Base-by-base conservation (phyloP, 2,797 vertebrate genomes). In the Propithecus perrieri region DNA sequence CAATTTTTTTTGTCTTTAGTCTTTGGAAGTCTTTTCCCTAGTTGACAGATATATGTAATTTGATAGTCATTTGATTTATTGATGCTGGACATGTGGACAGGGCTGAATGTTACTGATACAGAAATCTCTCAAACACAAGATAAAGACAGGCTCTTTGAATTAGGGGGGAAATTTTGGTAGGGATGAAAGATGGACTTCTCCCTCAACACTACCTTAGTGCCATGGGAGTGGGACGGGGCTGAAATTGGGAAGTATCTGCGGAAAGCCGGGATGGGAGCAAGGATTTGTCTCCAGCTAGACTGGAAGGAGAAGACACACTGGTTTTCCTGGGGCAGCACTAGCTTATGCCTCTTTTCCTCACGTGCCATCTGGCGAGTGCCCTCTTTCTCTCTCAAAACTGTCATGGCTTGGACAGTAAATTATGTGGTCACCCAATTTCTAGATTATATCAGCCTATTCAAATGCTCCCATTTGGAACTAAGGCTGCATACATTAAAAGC, bases 61-160 rank as follows among this genome's bases (percentile, higher is more conserved):
- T 95, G 53, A 81, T 84, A 59, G 43, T 94, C 41, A 43, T 90
- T 81, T 91, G 74, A 86, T 41, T 94, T 95, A 97, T 57, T 90
- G 46, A 92, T 91, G 48, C 28, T 69, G 74, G 74, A 67, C 67
- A 50, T 41, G 67, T 50, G 59, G 46, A 57, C n/a, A 57, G 10
- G 43, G 35, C 67, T 90, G 87, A 86, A 63, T 57, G 38, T 63
- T 63, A 69, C 41, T 22, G 28, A 63, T 72, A 35, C 74, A 78
- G 78, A 94, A 94, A 96, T 80, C 57, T 55, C 79, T 96, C 30
- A 87, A 96, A 84, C 28, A 89, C 18, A 89, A 75, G 83, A 65
- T 38, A 78, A 88, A 76, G 48, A 38, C 30, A 84, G 71, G 7
- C 67, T 89, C 80, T 86, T 74, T 85, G 74, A 94, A 69, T 78